Conservation (phyloP, 64 coral and sea anemone genomes). For the Montipora foliosa region DNA sequence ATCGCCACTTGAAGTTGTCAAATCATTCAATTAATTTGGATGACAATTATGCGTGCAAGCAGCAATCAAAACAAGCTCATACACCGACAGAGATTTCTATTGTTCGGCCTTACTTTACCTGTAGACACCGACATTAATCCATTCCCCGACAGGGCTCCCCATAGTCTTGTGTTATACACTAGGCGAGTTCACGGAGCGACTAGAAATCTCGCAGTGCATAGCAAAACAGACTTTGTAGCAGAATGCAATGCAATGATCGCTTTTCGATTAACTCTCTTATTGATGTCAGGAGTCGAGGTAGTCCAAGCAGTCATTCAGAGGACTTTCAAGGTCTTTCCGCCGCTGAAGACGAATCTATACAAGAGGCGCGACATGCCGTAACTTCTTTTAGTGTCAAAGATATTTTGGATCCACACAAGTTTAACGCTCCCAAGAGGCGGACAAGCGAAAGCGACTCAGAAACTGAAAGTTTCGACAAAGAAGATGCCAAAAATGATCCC, state of each 20-base stretch:
- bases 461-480: conserved; percentile 57
- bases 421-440: conserved; percentile 64
- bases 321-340: conserved; percentile 59
- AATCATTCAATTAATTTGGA: conserved; percentile 99
- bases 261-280: conserved; percentile 84
- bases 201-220: conserved; percentile 47
- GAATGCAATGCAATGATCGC: conserved; percentile 83
- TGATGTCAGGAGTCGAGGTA: conserved; percentile 44
- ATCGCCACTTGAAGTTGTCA: conserved; percentile 97
- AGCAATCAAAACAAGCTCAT: conserved; percentile 95
- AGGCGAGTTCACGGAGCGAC: conserved; percentile 5
- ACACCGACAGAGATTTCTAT: conserved; percentile 82
- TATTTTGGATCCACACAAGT: conserved; percentile 97
- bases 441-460: conserved; percentile 77
- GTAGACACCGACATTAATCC: conserved; percentile 92
- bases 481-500: conserved; percentile 56
- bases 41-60: conserved; percentile 87
- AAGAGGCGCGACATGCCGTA: conserved; percentile 74
- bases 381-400: conserved; percentile 99
- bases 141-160: conserved; percentile 77
- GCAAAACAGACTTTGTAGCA: conserved; percentile 29
- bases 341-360: conserved; percentile 62
- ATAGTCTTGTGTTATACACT: conserved; percentile 28
- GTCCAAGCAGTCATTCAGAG: conserved; percentile 57
- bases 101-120: conserved; percentile 85